These are phyloP conservation scores for Cyclophora punctaria DNA, from an alignment of 2,888 invertebrate species.

Conservation along the genomic window DNA sequence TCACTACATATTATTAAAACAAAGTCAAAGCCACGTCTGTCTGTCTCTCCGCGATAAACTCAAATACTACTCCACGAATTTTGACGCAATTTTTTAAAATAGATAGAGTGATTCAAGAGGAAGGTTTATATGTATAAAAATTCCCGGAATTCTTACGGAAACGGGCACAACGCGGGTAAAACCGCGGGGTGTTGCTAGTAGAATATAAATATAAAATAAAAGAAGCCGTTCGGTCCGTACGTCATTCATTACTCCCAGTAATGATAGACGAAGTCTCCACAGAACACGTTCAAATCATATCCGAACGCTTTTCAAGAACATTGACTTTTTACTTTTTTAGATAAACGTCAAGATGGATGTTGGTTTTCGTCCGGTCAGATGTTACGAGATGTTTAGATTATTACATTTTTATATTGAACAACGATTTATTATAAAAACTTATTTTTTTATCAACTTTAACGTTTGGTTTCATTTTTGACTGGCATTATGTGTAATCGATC, in stretches of 20 bases:
- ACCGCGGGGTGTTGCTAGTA: too few relatives aligned
- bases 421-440: not conserved
- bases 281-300: conserved; percentile 76
- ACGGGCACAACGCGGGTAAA: too few relatives aligned
- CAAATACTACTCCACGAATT: too few relatives aligned
- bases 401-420: not conserved
- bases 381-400: not conserved
- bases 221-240: conserved; percentile 39
- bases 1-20: too few relatives aligned
- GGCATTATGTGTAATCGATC: too few relatives aligned
- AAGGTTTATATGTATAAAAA: too few relatives aligned
- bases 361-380: conserved; percentile 1
- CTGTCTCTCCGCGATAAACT: too few relatives aligned
- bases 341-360: conserved; percentile 14
- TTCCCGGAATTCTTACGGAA: too few relatives aligned
- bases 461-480: not conserved
- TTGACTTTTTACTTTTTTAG: conserved; percentile 54
- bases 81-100: too few relatives aligned
- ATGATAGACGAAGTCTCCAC: conserved; percentile 72
- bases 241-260: conserved; percentile 67
- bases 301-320: conserved; percentile 70
- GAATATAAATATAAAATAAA: too few relatives aligned
- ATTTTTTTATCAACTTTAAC: not conserved
- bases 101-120: too few relatives aligned
- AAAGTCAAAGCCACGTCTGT: too few relatives aligned